Evolutionary conservation across 2,888 invertebrate species (phyloP).

Genomic region (Eilema depressum): DNA sequence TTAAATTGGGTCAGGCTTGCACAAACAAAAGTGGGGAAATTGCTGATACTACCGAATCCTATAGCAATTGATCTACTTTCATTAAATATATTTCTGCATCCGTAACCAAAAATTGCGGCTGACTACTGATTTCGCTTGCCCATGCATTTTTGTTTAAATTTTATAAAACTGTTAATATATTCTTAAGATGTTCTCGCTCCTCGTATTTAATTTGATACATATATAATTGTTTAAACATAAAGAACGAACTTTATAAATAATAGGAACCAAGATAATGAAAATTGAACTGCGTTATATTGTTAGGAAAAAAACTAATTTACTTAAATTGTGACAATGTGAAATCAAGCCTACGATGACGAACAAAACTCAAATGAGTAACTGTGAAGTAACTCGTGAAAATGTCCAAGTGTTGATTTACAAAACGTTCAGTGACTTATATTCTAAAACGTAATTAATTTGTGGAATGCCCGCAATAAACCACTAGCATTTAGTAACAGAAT

Average conservation of each 20-base stretch:
- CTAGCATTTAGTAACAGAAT: slow-evolving; percentile 59
- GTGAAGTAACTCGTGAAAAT: slow-evolving; percentile 19
- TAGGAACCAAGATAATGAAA: too few species aligned
- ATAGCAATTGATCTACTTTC: slow-evolving; percentile 65
- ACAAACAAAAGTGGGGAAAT: slow-evolving; percentile 77
- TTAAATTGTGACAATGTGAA: too few species aligned
- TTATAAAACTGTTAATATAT: too few species aligned
- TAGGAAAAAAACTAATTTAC: too few species aligned
- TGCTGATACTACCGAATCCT: slow-evolving; percentile 65
- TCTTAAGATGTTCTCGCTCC: too few species aligned
- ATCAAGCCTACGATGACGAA: neutral
- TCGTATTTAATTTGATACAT: too few species aligned
- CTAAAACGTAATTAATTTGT: slow-evolving; percentile 60
- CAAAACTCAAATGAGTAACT: neutral
- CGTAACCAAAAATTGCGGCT: slow-evolving; percentile 46
- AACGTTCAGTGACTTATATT: slow-evolving; percentile 48
- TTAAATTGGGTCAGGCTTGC: slow-evolving; percentile 81
- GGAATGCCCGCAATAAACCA: slow-evolving; percentile 52
- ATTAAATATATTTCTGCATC: slow-evolving; percentile 60
- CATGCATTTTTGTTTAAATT: slow-evolving; percentile 32
- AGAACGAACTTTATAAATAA: too few species aligned
- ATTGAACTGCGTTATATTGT: too few species aligned
- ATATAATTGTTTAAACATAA: too few species aligned
- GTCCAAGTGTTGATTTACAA: slow-evolving; percentile 30
- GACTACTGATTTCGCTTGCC: slow-evolving; percentile 42